phyloP scores from a whole-genome alignment of 2,113 vertebrate genomes.

The Lepus europaeus region DNA sequence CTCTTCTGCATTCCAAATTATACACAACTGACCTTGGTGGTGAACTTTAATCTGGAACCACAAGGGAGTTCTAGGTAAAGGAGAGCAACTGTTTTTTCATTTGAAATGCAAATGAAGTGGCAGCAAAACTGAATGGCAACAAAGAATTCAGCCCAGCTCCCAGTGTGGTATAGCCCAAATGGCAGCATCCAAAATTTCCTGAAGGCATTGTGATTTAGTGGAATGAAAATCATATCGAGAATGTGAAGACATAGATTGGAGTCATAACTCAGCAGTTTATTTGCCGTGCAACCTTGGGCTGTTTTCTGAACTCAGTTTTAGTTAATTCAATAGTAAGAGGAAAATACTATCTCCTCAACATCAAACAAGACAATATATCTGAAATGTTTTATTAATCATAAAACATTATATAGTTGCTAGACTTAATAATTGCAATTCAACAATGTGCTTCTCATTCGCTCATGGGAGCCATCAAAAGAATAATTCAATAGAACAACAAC shows the following conservation, averaged over 20 bases:
- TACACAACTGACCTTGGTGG: background rate
- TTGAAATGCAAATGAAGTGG: background rate
- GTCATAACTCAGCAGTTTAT: background rate
- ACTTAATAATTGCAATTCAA: background rate
- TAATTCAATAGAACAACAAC: background rate
- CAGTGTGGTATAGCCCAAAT: background rate
- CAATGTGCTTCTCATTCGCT: background rate
- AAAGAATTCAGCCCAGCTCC: background rate
- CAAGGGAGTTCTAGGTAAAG: background rate
- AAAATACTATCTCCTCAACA: background rate
- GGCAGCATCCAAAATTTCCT: background rate
- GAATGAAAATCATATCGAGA: background rate
- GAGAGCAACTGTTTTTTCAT: background rate
- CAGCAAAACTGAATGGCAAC: background rate
- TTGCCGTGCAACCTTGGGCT: background rate
- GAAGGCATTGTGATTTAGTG: background rate
- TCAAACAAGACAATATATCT: background rate
- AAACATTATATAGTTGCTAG: background rate
- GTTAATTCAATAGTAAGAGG: background rate
- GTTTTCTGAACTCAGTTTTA: background rate
- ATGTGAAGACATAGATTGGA: background rate
- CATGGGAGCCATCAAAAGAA: background rate
- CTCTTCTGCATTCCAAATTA: background rate
- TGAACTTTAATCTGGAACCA: background rate
- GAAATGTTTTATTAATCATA: constrained; percentile 14